Evolutionary conservation across 2,888 invertebrate genomes (phyloP).

Genomic region (Meghimatium bilineatum): DNA sequence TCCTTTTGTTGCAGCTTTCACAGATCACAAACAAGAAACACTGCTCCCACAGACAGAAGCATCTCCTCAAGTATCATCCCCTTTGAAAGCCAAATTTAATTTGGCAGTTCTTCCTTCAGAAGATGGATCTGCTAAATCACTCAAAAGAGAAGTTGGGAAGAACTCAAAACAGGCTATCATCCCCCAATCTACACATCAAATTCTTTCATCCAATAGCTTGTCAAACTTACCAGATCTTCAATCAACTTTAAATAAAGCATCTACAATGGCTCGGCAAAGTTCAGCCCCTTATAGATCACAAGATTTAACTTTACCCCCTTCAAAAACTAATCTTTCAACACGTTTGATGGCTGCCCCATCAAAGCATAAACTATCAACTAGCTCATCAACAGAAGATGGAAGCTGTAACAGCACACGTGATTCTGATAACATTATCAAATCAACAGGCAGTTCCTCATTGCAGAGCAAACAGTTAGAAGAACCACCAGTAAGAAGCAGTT

Average conservation of each 20-base stretch:
- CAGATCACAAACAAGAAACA: slow-evolving; percentile 22
- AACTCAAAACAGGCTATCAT: slow-evolving; percentile 11
- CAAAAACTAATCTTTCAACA: not conserved
- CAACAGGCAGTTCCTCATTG: not conserved
- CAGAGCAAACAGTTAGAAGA: not conserved
- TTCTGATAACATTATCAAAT: slow-evolving; percentile 18
- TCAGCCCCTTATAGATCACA: not conserved
- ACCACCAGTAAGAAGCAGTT: slow-evolving; percentile 28
- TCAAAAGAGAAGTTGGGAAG: not conserved
- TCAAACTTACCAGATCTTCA: not conserved
- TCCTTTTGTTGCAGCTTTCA: slow-evolving; percentile 34
- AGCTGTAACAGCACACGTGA: slow-evolving; percentile 28
- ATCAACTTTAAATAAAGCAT: not conserved
- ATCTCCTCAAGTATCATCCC: not conserved
- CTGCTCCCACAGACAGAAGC: not conserved
- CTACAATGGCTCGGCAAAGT: not conserved
- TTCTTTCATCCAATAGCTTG: not conserved
- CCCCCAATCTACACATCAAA: not conserved
- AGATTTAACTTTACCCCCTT: not conserved
- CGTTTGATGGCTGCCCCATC: not conserved
- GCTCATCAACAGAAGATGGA: slow-evolving; percentile 36
- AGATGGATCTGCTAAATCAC: slow-evolving; percentile 16
- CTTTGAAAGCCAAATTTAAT: not conserved
- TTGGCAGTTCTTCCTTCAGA: not conserved
- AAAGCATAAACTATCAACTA: slow-evolving; percentile 6